Evolutionary conservation across 2,113 vertebrate species (phyloP).

Genomic region (Ciconia boyciana): DNA sequence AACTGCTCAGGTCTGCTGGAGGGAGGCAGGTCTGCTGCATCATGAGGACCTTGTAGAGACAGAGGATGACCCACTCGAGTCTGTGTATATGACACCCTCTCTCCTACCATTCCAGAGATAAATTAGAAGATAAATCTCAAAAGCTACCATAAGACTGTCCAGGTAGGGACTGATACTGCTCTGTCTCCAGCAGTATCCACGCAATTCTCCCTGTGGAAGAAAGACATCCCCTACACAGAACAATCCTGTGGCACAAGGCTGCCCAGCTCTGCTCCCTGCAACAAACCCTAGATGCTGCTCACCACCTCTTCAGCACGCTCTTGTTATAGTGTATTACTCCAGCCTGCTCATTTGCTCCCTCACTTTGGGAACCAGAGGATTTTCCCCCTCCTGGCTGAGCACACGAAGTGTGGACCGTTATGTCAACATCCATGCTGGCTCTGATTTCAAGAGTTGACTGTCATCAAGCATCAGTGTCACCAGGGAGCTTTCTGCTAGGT

Average conservation of each 20-base stretch:
- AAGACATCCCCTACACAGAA: background rate
- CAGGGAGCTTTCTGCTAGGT: constrained; percentile 29
- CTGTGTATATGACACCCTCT: background rate
- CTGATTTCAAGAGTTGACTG: constrained; percentile 44
- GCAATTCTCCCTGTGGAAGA: background rate
- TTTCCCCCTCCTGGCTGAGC: background rate
- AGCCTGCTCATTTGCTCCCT: background rate
- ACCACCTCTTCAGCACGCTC: background rate
- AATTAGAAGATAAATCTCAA: background rate
- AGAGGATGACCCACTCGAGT: background rate
- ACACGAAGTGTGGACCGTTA: background rate
- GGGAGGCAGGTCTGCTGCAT: background rate
- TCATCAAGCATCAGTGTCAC: constrained; percentile 47
- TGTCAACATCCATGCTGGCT: constrained; percentile 35
- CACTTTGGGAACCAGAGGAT: background rate
- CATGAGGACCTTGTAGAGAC: background rate
- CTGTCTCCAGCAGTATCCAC: background rate
- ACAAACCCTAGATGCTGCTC: background rate
- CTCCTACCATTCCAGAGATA: background rate
- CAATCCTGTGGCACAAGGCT: background rate
- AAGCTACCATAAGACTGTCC: background rate
- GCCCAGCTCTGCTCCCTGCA: background rate
- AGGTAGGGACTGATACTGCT: background rate
- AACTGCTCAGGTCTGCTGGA: background rate
- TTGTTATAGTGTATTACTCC: background rate